Conservation (phyloP, 2,797 vertebrate species). For the Tapirus indicus region DNA sequence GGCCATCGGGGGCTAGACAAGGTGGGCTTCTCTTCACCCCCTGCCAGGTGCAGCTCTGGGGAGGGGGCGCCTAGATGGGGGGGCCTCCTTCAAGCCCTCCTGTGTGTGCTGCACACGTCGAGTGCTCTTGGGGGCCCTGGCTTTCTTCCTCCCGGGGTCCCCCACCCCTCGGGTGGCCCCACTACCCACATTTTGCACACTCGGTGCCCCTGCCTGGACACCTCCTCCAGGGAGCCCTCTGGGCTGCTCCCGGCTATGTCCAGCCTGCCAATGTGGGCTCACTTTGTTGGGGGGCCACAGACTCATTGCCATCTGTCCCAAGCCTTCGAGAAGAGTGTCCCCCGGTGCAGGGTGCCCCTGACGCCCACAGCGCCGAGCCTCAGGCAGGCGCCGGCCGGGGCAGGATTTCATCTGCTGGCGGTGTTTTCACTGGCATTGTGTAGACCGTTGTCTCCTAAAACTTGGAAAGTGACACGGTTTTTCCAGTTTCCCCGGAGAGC, state of each 20-base stretch:
- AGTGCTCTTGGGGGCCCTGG: not conserved
- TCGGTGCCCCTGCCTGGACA: not conserved
- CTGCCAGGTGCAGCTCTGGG: not conserved
- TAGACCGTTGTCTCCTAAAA: not conserved
- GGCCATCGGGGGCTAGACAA: too few species aligned
- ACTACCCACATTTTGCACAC: not conserved
- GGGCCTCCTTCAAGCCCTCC: not conserved
- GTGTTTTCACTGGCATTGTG: not conserved
- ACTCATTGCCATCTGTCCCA: not conserved
- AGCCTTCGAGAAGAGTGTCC: not conserved
- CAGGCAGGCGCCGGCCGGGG: accelerated
- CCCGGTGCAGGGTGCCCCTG: not conserved
- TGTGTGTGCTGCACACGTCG: not conserved
- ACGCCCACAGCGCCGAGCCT: not conserved
- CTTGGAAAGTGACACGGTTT: constrained; percentile 47
- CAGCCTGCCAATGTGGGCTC: not conserved
- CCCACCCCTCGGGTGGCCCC: not conserved
- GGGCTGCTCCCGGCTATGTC: not conserved
- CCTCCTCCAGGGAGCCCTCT: not conserved
- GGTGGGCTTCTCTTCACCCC: not conserved
- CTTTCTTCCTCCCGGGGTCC: not conserved
- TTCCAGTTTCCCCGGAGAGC: constrained; percentile 29
- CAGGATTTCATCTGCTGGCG: not conserved
- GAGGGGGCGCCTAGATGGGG: too few species aligned
- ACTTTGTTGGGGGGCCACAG: not conserved